These are phyloP conservation scores for Bombylius discolor DNA, from an alignment of 2,888 invertebrate genomes.

Conservation along the genomic window DNA sequence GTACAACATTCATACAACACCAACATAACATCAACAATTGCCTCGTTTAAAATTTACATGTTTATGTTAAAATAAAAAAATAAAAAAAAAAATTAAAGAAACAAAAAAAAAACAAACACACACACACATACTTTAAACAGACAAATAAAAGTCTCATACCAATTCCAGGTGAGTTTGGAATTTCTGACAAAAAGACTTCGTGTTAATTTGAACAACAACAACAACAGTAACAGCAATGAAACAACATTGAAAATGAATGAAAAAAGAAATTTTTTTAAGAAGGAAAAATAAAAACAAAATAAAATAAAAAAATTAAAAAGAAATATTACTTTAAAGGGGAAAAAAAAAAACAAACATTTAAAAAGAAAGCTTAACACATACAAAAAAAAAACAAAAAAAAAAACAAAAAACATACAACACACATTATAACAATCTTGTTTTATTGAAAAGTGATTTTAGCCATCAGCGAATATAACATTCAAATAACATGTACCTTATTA, in stretches of 20 bases:
- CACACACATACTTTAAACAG: too few species aligned
- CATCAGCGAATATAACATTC: slow-evolving; percentile 3
- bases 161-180: not conserved
- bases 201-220: not conserved
- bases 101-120: too few species aligned
- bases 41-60: not conserved
- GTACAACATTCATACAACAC: too few species aligned
- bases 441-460: not conserved
- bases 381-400: too few species aligned
- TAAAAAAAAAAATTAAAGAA: not conserved
- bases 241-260: not conserved
- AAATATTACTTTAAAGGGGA: too few species aligned
- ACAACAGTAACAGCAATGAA: not conserved
- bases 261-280: not conserved
- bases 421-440: not conserved
- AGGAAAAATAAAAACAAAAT: not conserved
- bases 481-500: slow-evolving; percentile 6
- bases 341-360: too few species aligned
- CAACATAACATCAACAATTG: too few species aligned
- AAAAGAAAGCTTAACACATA: too few species aligned
- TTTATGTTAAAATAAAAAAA: not conserved
- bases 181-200: not conserved
- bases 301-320: too few species aligned
- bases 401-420: too few species aligned
- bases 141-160: too few species aligned